These are phyloP conservation scores for Meleagris gallopavo DNA, from an alignment of 2,113 vertebrate genomes.

Conservation along the genomic window DNA sequence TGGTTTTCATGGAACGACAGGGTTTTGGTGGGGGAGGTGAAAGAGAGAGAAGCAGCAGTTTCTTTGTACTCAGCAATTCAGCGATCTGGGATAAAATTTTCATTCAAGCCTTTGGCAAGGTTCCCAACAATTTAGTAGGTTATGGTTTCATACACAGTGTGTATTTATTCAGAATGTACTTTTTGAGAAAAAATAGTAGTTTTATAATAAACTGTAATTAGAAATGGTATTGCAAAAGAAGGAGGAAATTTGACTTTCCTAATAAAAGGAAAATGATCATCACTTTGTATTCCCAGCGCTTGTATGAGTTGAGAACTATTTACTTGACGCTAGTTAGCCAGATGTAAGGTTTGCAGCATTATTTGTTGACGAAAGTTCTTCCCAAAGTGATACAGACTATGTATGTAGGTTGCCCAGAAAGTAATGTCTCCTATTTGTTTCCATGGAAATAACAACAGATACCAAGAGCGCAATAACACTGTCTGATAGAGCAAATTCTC, in stretches of 20 bases:
- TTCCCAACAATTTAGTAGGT: conserved; percentile 32
- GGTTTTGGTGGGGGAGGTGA: background rate
- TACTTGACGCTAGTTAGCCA: background rate
- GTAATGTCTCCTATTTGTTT: background rate
- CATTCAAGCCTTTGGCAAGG: conserved; percentile 49
- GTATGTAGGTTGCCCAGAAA: background rate
- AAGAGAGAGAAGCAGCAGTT: conserved; percentile 4
- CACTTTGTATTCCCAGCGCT: background rate
- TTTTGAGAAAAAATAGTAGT: conserved; percentile 6
- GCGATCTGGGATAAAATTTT: conserved; percentile 24
- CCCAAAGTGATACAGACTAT: background rate
- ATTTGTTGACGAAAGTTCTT: background rate
- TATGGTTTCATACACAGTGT: conserved; percentile 40
- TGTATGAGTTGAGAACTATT: background rate
- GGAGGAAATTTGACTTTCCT: background rate
- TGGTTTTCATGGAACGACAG: background rate
- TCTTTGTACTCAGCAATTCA: conserved; percentile 20
- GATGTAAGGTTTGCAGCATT: background rate
- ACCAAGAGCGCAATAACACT: background rate
- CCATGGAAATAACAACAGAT: background rate
- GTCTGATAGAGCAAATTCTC: background rate
- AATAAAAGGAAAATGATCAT: background rate
- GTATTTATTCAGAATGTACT: background rate
- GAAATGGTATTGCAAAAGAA: background rate
- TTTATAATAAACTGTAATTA: background rate